A percentile compares a stretch with the other conserved stretches of the same genome.
These are phyloP conservation scores for Lepidonotus clava DNA, from an alignment of 2,888 invertebrate species.

Conservation along the genomic window DNA sequence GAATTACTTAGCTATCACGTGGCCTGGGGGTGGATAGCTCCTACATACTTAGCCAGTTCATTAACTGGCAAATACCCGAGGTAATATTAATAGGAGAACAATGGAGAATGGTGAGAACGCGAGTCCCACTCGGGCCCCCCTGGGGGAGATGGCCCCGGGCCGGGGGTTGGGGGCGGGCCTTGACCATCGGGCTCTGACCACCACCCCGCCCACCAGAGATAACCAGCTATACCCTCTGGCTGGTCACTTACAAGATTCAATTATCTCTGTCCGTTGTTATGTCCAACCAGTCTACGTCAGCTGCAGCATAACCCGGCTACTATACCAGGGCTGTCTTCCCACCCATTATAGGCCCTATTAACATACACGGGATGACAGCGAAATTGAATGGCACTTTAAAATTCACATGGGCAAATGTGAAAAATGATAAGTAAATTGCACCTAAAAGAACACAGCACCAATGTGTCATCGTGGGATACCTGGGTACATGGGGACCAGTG, in stretches of 20 bases:
- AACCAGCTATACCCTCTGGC: not conserved
- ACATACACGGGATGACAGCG: too few species aligned
- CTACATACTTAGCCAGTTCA: not conserved
- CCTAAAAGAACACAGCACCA: too few species aligned
- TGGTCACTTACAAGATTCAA: not conserved
- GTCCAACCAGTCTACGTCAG: not conserved
- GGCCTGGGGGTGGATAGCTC: too few species aligned
- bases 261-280: not conserved
- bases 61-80: not conserved
- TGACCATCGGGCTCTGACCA: not conserved
- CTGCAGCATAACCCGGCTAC: not conserved
- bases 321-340: too few species aligned
- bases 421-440: too few species aligned
- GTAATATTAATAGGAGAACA: conserved; percentile 7
- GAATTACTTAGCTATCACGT: too few species aligned
- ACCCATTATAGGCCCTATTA: too few species aligned
- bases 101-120: conserved; percentile 21
- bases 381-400: too few species aligned
- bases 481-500: too few species aligned
- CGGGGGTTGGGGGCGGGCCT: not conserved
- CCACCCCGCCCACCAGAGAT: not conserved
- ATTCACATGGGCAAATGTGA: too few species aligned
- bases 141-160: not conserved
- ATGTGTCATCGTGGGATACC: too few species aligned
- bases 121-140: not conserved